Percentiles rank a stretch among this genome's conserved stretches.
Conservation (phyloP, 2,797 vertebrate species). For the Remorina albescens region DNA sequence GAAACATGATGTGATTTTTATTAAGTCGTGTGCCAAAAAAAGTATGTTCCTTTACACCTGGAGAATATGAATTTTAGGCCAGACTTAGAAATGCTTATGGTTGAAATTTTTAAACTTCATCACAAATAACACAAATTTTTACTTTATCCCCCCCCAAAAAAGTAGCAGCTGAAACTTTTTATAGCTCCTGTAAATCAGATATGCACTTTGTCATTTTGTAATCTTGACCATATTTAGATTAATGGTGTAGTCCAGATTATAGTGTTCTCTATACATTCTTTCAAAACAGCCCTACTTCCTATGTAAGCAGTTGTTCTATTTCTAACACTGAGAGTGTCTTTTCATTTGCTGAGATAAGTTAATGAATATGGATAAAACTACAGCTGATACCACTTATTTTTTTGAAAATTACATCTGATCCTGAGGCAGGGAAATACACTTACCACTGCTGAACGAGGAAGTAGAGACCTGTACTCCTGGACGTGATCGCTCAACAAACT, state of each 20-base stretch:
- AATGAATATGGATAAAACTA: not conserved
- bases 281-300: not conserved
- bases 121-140: too few species aligned
- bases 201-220: too few species aligned
- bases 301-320: not conserved
- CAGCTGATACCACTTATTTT: not conserved
- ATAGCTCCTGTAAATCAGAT: too few species aligned
- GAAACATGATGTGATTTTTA: too few species aligned
- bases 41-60: too few species aligned
- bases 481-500: conserved; percentile 96
- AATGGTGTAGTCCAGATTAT: not conserved
- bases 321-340: not conserved
- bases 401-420: not conserved
- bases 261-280: not conserved
- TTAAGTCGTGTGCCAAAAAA: too few species aligned
- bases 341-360: not conserved
- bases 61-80: too few species aligned
- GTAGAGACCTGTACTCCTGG: conserved; percentile 97
- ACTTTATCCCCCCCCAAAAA: too few species aligned
- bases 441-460: conserved; percentile 97
- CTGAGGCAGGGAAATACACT: conserved; percentile 36
- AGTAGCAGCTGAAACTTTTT: too few species aligned
- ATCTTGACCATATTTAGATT: too few species aligned
- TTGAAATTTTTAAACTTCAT: too few species aligned
- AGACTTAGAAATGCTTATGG: too few species aligned